Conservation (phyloP, 2,888 invertebrate genomes). For the Danaus chrysippus region DNA sequence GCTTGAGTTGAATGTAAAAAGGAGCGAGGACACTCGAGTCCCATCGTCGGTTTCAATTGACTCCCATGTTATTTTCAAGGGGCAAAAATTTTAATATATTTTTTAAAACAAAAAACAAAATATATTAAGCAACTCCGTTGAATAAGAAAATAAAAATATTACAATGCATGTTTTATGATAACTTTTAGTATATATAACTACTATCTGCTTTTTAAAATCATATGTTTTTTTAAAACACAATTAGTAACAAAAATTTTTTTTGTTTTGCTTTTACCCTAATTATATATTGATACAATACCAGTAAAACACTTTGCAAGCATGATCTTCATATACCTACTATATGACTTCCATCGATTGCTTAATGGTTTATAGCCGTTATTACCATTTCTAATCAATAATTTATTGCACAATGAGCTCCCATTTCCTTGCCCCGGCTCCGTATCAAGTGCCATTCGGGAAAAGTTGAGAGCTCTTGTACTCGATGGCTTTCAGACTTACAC, state of each 20-base stretch:
- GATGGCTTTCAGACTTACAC: slow-evolving; percentile 32
- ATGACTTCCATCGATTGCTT: background rate
- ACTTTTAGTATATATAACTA: too few species aligned
- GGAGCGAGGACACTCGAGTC: slow-evolving; percentile 19
- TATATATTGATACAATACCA: slow-evolving; percentile 9
- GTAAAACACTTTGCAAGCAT: slow-evolving; percentile 9
- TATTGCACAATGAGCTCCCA: slow-evolving; percentile 32
- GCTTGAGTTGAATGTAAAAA: slow-evolving; percentile 25
- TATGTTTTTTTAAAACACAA: too few species aligned
- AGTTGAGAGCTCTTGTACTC: slow-evolving; percentile 31
- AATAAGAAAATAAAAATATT: too few species aligned
- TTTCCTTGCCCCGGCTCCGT: slow-evolving; percentile 29
- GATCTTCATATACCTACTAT: too few species aligned
- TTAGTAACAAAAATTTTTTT: too few species aligned
- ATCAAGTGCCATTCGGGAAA: slow-evolving; percentile 33
- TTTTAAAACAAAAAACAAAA: background rate
- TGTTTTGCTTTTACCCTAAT: background rate
- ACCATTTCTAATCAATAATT: slow-evolving; percentile 27
- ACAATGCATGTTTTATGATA: too few species aligned
- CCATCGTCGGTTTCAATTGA: slow-evolving; percentile 20
- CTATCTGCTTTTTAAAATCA: too few species aligned
- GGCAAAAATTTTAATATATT: slow-evolving; percentile 4
- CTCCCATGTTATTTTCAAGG: slow-evolving; percentile 13
- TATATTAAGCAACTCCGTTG: background rate
- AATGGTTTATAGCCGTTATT: background rate